Conservation (phyloP, 2,797 vertebrate genomes). For the Gouania willdenowi region DNA sequence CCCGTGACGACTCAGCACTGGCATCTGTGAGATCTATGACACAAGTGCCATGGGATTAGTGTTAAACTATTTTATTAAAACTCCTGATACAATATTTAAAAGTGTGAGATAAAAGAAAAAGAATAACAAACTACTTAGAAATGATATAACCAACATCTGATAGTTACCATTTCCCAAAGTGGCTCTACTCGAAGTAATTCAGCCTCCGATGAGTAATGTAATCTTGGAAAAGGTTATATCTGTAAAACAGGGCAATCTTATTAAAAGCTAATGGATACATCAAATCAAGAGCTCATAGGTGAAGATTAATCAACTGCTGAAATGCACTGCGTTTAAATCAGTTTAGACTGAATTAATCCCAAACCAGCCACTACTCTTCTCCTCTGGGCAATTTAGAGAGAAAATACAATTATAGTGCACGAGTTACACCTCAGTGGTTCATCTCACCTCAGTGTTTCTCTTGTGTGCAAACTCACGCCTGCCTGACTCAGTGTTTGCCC, state of each 20-base stretch:
- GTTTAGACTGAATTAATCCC: slow-evolving; percentile 77
- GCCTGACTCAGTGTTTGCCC: slow-evolving; percentile 30
- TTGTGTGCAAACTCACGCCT: slow-evolving; percentile 25
- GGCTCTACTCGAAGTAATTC: too few species aligned
- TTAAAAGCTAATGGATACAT: slow-evolving; percentile 76
- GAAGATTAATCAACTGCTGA: slow-evolving; percentile 78
- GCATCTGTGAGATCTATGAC: too few species aligned
- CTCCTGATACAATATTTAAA: too few species aligned
- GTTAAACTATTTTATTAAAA: too few species aligned
- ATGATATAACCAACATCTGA: too few species aligned
- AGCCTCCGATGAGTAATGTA: slow-evolving; percentile 69
- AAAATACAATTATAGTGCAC: slow-evolving; percentile 77
- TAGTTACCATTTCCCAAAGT: too few species aligned
- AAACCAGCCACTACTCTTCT: slow-evolving; percentile 59
- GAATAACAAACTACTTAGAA: too few species aligned
- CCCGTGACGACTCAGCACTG: too few species aligned
- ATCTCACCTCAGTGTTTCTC: slow-evolving; percentile 50
- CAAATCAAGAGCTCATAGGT: slow-evolving; percentile 75
- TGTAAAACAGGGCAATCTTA: slow-evolving; percentile 72
- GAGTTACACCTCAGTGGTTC: slow-evolving; percentile 71
- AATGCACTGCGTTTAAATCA: slow-evolving; percentile 72
- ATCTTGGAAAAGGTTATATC: slow-evolving; percentile 68
- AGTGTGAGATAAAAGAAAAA: too few species aligned
- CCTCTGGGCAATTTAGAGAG: slow-evolving; percentile 75
- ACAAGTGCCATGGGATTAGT: too few species aligned